Evolutionary conservation across 2,113 vertebrate species (phyloP), one percentile per base, ranked within the genome.

Genomic region (Thermophis baileyi): DNA sequence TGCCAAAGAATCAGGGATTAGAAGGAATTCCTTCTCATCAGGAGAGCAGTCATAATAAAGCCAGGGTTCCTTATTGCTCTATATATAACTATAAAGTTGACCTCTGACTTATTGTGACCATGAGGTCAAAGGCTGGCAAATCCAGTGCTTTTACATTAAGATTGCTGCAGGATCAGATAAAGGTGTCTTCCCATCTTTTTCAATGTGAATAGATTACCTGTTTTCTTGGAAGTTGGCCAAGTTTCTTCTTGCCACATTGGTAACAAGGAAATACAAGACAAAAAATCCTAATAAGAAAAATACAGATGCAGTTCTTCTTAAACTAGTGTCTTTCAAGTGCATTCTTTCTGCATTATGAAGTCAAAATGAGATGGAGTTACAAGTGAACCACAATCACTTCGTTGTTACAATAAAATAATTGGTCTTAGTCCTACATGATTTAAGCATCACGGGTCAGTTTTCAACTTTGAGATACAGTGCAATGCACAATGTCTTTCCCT

Each of bases 61-160:
- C 51, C 88, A 90, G 88, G 27, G 50, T 69, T 91, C 74, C 90
- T 57, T 44, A 50, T 53, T 89, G 87, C 20, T 55, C 22, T 50
- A 24, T 40, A 47, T 57, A 46, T 25, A 27, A 47, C 60, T 81
- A 49, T 89, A 85, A 50, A 30, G 40, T 47, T 81, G 93, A 55
- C 90, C 86, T 89, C 6, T 91, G 93, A 89, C 93, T 87, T 63
- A 35, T 22, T 89, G 63, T 90, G 87, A 55, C 90, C 63, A 11
- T 89, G 44, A 91, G 89, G 93, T 93, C 93, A 93, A 49, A 93
- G 87, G 5, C 51, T 88, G 86, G 60, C 50, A 91, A 89, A 49
- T 49, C 54, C 57, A 30, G 30, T 50, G 47, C 40, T 91, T 91
- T 91, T 89, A 40, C 74, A 93, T 93, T 74, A 91, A 50, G 50